Conservation (phyloP, 2,888 invertebrate genomes). For the Salticus scenicus region DNA sequence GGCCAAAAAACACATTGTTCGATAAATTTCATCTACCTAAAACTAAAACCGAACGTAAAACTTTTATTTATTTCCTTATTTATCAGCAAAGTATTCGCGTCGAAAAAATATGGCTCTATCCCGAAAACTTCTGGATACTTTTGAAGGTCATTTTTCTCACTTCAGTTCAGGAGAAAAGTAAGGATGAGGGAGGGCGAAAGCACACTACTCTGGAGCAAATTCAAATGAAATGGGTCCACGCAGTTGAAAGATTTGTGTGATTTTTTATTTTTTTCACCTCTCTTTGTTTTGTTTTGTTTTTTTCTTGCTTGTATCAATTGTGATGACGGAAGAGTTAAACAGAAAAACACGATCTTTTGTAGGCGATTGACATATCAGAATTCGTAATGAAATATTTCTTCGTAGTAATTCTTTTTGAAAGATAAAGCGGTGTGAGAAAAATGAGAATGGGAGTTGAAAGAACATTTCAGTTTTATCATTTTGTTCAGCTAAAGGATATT, state of each 20-base stretch:
- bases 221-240: background rate
- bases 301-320: background rate
- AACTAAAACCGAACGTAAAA: background rate
- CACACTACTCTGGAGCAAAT: background rate
- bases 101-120: background rate
- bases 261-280: background rate
- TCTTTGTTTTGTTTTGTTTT: background rate
- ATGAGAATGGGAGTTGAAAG: background rate
- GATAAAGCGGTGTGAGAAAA: background rate
- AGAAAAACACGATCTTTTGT: background rate
- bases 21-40: background rate
- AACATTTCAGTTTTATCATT: too few species aligned
- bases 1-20: too few species aligned
- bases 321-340: background rate
- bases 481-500: too few species aligned
- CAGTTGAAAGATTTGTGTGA: background rate
- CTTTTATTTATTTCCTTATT: background rate
- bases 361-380: background rate
- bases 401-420: background rate
- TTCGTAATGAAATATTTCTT: background rate
- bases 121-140: conserved; percentile 2
- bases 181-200: background rate
- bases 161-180: background rate
- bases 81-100: background rate
- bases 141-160: conserved; percentile 10